Conservation (phyloP, 2,888 invertebrate genomes). For the Epinotia bilunana region DNA sequence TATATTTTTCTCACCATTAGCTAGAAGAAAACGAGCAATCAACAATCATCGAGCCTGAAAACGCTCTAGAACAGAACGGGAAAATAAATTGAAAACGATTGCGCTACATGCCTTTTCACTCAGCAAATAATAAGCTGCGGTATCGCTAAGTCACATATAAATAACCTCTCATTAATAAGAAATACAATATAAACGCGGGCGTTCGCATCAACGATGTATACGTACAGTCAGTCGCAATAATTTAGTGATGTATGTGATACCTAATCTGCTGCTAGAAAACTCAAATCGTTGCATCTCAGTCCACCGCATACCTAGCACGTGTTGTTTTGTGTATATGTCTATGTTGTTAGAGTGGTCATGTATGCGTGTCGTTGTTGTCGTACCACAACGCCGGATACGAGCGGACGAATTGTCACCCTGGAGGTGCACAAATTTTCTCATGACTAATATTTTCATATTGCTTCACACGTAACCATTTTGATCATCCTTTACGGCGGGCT, state of each 20-base stretch:
- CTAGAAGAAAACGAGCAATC: background rate
- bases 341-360: too few relatives aligned
- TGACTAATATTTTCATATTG: too few relatives aligned
- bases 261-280: too few relatives aligned
- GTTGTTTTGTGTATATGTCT: too few relatives aligned
- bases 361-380: too few relatives aligned
- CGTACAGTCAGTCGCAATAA: background rate
- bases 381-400: too few relatives aligned
- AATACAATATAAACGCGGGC: background rate
- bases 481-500: too few relatives aligned
- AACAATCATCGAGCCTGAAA: conserved; percentile 1
- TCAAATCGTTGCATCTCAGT: too few relatives aligned
- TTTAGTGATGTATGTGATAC: background rate
- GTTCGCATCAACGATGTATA: background rate
- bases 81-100: conserved; percentile 10
- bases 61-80: background rate
- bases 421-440: too few relatives aligned
- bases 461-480: too few relatives aligned
- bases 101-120: conserved; percentile 21
- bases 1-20: background rate
- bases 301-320: too few relatives aligned
- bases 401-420: too few relatives aligned
- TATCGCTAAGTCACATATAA: conserved; percentile 1
- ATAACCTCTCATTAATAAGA: background rate
- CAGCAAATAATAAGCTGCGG: conserved; percentile 7